Percentiles rank a stretch among this genome's conserved stretches.
These are phyloP conservation scores for Reticulitermes lucifugus DNA, from an alignment of 2,888 invertebrate species.

Conservation along the genomic window DNA sequence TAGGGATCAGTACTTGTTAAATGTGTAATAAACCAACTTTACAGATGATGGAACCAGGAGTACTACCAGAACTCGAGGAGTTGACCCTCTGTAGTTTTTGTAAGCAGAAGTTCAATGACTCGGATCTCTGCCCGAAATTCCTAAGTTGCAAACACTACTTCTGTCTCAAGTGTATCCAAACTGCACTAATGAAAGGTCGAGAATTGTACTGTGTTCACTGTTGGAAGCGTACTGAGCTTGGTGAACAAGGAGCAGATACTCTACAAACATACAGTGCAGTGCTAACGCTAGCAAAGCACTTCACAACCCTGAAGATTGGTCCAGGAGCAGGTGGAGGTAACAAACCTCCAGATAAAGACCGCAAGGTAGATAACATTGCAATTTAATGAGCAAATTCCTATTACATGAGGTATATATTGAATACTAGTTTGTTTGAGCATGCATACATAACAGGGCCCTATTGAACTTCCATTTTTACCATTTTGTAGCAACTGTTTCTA, in stretches of 20 bases:
- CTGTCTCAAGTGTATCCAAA: constrained; percentile 79
- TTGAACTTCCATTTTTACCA: too few relatives aligned
- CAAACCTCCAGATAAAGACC: constrained; percentile 60
- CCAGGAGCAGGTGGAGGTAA: constrained; percentile 59
- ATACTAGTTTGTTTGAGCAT: too few relatives aligned
- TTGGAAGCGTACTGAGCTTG: constrained; percentile 79
- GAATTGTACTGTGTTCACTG: constrained; percentile 72
- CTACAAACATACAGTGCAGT: constrained; percentile 77
- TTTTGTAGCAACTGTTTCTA: too few relatives aligned
- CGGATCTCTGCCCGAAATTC: constrained; percentile 78
- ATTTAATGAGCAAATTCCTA: background rate
- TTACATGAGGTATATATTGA: too few relatives aligned
- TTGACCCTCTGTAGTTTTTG: constrained; percentile 81
- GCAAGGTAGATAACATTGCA: constrained; percentile 49
- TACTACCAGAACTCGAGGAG: constrained; percentile 77
- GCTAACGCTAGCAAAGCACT: constrained; percentile 74
- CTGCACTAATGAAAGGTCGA: constrained; percentile 73
- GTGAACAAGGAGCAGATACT: constrained; percentile 75
- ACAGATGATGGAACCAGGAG: constrained; percentile 59
- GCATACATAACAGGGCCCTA: too few relatives aligned
- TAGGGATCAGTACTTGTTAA: background rate
- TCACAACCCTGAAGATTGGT: constrained; percentile 70
- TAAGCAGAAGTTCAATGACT: constrained; percentile 80
- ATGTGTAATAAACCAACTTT: constrained; percentile 35
- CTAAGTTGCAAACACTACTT: constrained; percentile 83